Conservation (phyloP, 1,140 invertebrate genomes). For the Megalopta genalis region DNA sequence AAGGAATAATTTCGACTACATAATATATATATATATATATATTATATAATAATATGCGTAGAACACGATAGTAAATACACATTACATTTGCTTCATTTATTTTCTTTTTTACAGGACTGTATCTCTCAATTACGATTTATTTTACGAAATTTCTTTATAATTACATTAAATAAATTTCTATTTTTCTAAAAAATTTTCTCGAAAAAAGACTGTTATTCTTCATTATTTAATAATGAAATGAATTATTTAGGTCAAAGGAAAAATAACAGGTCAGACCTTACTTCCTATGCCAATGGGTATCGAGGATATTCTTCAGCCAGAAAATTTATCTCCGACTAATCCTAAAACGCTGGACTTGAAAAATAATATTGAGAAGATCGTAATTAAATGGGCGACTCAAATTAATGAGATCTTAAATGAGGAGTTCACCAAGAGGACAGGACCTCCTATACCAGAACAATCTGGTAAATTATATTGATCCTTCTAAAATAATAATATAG, state of each 20-base stretch:
- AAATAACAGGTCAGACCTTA: constrained; percentile 84
- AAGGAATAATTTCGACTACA: too few species aligned
- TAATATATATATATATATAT: too few species aligned
- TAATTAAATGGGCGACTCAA: constrained; percentile 90
- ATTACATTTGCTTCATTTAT: too few species aligned
- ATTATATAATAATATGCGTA: too few species aligned
- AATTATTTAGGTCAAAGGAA: constrained; percentile 80
- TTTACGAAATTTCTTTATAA: too few species aligned
- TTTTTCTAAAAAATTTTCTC: too few species aligned
- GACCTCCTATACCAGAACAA: background rate
- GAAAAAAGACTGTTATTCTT: too few species aligned
- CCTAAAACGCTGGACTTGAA: constrained; percentile 84
- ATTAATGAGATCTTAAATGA: constrained; percentile 89
- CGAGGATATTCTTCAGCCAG: constrained; percentile 84
- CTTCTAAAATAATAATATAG: background rate
- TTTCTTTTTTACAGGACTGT: too few species aligned
- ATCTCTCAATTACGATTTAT: too few species aligned
- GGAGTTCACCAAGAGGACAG: constrained; percentile 82
- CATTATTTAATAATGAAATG: background rate
- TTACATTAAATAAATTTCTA: too few species aligned
- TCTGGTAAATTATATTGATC: constrained; percentile 11
- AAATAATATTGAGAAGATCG: constrained; percentile 88
- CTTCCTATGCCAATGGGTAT: constrained; percentile 90
- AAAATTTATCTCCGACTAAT: constrained; percentile 70
- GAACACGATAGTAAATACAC: too few species aligned